Evolutionary conservation across 2,797 vertebrate species (phyloP), one percentile per base, ranked within the genome.

Genomic region (Acropternis orthonyx): DNA sequence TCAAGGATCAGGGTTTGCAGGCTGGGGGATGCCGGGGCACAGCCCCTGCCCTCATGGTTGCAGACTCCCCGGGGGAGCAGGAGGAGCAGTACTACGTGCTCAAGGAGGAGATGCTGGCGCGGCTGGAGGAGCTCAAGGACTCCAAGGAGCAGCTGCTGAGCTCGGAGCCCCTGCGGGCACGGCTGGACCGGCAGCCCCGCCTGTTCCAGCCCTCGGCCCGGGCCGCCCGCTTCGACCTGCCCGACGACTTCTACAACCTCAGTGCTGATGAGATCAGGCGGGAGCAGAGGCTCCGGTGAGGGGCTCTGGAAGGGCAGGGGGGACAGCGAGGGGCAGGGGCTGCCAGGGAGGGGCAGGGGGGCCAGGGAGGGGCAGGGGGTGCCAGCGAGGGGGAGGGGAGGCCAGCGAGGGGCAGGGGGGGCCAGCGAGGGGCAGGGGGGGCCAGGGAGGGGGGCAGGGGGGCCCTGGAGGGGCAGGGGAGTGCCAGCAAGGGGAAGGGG

Each of bases 211-310:
- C 98, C 0, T 99, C 99, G 1, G 71, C 98, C 1, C 96, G 98
- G 18, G 99, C 98, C 23, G 97, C 98, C 1, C 98, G 85, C 56
- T 99, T 99, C 2, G 98, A 99, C 94, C 98, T 99, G 87, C 99
- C 99, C 0, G 69, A 84, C 0, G 99, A 99, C 48, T 99, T 99
- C 95, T 99, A 99, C 97, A 99, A 94, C 96, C 98, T 99, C 67
- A 98, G 98, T 0, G 97, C 98, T 0, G 99, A 99, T 58, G 99
- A 99, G 97, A 97, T 99, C 10, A 98, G 98, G 78, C 97, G 95
- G 11, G 99, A 99, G 91, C 99, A 99, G 54, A 98, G 97, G 95
- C 98, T 98, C 26, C 98, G 98, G 99, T 99, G 97, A 62, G 94
- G 10, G 9, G 23, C n/a, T n/a, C n/a, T n/a, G n/a, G n/a, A n/a